Evolutionary conservation across 2,113 vertebrate genomes (phyloP).

Genomic region (Leucosticte australis): DNA sequence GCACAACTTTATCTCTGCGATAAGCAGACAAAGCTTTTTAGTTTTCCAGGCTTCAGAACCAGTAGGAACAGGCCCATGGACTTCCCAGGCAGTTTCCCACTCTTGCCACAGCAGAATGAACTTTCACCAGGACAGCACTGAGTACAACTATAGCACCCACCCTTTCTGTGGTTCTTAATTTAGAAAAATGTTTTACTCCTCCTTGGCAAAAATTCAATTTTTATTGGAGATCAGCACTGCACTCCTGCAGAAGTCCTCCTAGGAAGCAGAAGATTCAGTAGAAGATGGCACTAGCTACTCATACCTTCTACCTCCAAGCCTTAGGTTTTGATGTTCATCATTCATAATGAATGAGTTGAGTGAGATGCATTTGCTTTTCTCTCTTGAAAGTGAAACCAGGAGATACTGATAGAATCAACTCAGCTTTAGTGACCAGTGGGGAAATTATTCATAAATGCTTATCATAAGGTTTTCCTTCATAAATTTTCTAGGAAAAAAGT

Average conservation of each 20-base stretch:
- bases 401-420: not conserved
- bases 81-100: not conserved
- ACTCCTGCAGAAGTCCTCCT: not conserved
- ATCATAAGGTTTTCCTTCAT: not conserved
- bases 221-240: not conserved
- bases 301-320: not conserved
- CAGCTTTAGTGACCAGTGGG: not conserved
- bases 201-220: not conserved
- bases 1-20: rapidly evolving
- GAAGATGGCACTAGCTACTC: not conserved
- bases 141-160: rapidly evolving
- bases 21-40: not conserved
- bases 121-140: not conserved
- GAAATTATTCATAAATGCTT: not conserved
- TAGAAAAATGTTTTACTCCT: not conserved
- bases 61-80: not conserved
- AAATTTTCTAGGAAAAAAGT: not conserved
- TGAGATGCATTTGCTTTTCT: not conserved
- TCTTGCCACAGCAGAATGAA: not conserved
- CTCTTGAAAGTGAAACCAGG: not conserved
- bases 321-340: not conserved
- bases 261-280: not conserved
- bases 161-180: not conserved
- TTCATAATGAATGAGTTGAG: not conserved
- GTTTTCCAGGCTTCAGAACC: not conserved